Evolutionary conservation across 2,113 vertebrate species (phyloP).

Genomic region (Symphodus melops): DNA sequence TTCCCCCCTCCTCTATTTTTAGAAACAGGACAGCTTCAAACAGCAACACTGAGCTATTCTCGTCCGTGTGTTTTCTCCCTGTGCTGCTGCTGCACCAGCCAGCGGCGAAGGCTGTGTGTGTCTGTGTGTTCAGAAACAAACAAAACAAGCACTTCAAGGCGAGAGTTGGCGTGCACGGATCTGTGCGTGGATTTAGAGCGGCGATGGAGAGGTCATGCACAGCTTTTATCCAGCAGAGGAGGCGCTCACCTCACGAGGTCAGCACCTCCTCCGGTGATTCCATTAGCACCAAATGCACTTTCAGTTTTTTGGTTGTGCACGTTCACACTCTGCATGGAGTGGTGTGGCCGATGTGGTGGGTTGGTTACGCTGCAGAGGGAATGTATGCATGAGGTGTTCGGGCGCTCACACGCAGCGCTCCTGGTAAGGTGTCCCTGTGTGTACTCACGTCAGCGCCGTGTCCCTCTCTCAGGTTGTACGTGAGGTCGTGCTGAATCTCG

Average conservation of each 20-base stretch:
- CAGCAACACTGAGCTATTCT: conserved; percentile 78
- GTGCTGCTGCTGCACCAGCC: conserved; percentile 47
- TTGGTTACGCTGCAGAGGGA: not conserved
- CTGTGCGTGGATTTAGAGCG: conserved; percentile 20
- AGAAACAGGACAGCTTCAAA: conserved; percentile 68
- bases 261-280: conserved; percentile 5
- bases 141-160: conserved; percentile 11
- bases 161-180: conserved; percentile 6
- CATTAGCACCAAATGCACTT: not conserved
- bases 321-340: not conserved
- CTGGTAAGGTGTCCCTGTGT: too few species aligned
- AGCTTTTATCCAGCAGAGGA: conserved; percentile 15
- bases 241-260: not conserved
- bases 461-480: conserved; percentile 87
- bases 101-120: conserved; percentile 2
- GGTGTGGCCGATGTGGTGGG: not conserved
- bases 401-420: too few species aligned
- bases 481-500: conserved; percentile 89
- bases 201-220: conserved; percentile 21
- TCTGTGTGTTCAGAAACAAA: conserved; percentile 18
- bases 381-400: not conserved
- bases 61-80: conserved; percentile 42
- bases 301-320: conserved; percentile 1
- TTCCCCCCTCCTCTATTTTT: conserved; percentile 80
- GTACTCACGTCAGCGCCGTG: conserved; percentile 82